Evolutionary conservation across 53 echinoderm and acorn worm species (phyloP).

Genomic region (Echinarachnius parma): DNA sequence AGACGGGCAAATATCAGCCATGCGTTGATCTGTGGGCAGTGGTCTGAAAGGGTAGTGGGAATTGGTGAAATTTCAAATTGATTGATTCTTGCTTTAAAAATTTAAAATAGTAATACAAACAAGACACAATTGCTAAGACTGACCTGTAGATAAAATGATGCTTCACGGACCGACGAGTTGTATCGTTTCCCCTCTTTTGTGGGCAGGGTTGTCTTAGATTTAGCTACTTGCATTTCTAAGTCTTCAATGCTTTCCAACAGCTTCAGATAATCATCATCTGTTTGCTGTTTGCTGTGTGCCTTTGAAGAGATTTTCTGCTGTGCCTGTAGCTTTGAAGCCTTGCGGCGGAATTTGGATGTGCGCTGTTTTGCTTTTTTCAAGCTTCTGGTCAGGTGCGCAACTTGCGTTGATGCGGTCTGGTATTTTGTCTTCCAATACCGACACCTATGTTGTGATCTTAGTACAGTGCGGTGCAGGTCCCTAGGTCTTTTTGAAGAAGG

Average conservation of each 20-base stretch:
- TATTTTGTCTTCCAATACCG: not conserved
- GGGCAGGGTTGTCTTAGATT: not conserved
- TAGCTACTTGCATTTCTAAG: not conserved
- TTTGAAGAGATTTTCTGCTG: not conserved
- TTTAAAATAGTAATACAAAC: too few species aligned
- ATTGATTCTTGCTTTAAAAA: too few species aligned
- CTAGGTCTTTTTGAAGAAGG: not conserved
- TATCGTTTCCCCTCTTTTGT: conserved; percentile 11
- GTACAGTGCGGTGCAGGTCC: not conserved
- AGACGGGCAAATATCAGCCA: too few species aligned
- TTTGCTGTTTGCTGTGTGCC: not conserved
- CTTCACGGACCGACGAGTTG: not conserved
- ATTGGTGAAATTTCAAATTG: too few species aligned
- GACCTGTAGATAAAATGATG: conserved; percentile 16
- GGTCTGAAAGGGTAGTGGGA: too few species aligned
- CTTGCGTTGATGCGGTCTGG: not conserved
- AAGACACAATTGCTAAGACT: not conserved
- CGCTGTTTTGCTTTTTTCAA: not conserved
- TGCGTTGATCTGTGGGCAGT: too few species aligned
- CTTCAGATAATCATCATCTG: not conserved
- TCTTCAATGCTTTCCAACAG: not conserved
- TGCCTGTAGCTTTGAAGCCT: not conserved
- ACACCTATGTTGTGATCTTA: not conserved
- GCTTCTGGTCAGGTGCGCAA: not conserved
- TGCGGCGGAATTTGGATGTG: not conserved